Evolutionary conservation across 2,797 vertebrate species (phyloP), one percentile per base, ranked within the genome.

Genomic region (Sciurus vulgaris): DNA sequence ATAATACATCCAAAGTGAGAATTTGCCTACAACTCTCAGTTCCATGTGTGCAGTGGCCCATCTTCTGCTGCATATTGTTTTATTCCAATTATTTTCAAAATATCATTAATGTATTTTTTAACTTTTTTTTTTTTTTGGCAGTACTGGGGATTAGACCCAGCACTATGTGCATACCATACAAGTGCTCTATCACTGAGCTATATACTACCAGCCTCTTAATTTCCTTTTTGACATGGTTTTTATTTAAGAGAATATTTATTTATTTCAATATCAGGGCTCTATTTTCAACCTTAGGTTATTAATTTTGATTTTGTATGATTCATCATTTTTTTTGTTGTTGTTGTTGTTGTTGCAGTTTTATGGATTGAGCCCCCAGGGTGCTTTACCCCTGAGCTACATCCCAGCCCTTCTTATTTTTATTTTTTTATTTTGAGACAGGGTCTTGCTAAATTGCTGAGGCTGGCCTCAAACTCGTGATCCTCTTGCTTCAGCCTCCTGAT

Each of bases 171-270:
- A 28, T 33, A 4, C 79, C 28, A 28, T 35, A 2, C 24, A 61
- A 38, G 24, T 7, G 9, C 7, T 30, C 56, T 2, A 44, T 18
- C 13, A 56, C 22, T 33, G 15, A 65, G 33, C 15, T n/a, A n/a
- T n/a, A n/a, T 17, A n/a, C 15, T 30, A 15, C 33, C 33, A 67
- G 33, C 33, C 30, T 22, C 65, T 76, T 86, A 33, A 33, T n/a
- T n/a, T 86, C 20, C 24, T 41, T 88, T 95, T 86, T 51, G 81
- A 67, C 5, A 82, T 24, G 51, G 24, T 77, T 82, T 93, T 88
- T 51, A 49, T 77, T 92, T 82, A 73, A 35, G 51, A 91, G n/a
- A 73, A 56, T 77, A 70, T 82, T 65, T 24, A 69, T 79, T 44
- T 89, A 15, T 24, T 76, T 97, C n/a, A 69, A 67, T 56, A 56